Evolutionary conservation across 2,113 vertebrate species (phyloP), one percentile per base, ranked within the genome.

Genomic region (Circaetus gallicus): DNA sequence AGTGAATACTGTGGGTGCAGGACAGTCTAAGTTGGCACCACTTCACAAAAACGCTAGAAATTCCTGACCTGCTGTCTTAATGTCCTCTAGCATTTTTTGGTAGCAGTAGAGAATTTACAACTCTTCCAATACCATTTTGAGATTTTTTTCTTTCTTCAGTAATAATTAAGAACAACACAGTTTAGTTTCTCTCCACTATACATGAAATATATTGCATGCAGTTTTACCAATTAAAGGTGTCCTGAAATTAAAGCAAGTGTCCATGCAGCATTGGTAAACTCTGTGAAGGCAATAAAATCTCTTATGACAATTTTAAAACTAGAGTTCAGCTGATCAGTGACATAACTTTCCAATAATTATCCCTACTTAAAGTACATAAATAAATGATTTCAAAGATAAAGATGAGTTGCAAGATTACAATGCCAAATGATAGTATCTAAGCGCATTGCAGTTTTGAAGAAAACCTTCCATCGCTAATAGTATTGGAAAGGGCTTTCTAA

Each of bases 171-270:
- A 93, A 92, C 74, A 83, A 63, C 73, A 82, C 24, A 56, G 83
- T 89, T 97, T 95, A 90, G 87, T 96, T 97, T 95, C 71, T 97
- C n/a, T 97, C 93, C 67, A 90, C 90, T 97, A 93, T 34, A 82
- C 78, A 82, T 56, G 71, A 92, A 81, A 95, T 88, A 85, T 52
- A 96, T 69, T 52, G 73, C 97, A 97, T 97, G 96, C 91, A 97
- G 62, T 56, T 86, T 90, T 91, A 96, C 59, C 72, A 89, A n/a
- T 89, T 67, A 90, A 90, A 96, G 47, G 52, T 77, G 78, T 91
- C 31, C 88, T 93, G 97, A 94, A 95, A 83, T 82, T 92, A 89
- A 93, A 97, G 87, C 81, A 94, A 97, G 80, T 84, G 82, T 56
- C 63, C 94, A 95, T 95, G 95, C 95, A 97, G 71, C 90, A 56